Percentiles rank a stretch among this genome's conserved stretches.
Conservation (phyloP, 2,797 vertebrate species). For the Cygnus olor region DNA sequence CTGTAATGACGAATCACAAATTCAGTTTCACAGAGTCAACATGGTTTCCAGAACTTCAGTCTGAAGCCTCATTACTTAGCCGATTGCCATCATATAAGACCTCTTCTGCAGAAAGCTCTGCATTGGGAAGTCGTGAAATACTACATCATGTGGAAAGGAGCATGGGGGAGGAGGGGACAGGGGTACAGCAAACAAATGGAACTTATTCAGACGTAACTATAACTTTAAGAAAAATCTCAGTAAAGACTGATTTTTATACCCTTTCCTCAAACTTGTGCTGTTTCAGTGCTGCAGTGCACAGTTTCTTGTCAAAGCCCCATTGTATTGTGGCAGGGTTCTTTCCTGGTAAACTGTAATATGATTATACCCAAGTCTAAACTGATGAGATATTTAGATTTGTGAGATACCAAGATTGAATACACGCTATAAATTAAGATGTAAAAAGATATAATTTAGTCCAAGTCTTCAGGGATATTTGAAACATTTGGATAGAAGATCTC, state of each 20-base stretch:
- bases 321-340: background rate
- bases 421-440: constrained; percentile 31
- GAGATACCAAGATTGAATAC: background rate
- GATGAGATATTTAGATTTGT: constrained; percentile 21
- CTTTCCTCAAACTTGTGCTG: background rate
- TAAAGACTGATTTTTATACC: background rate
- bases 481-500: background rate
- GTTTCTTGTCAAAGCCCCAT: background rate
- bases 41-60: background rate
- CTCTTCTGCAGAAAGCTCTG: background rate
- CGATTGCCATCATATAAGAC: background rate
- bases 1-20: background rate
- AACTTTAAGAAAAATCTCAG: background rate
- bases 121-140: background rate
- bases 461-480: constrained; percentile 7
- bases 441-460: constrained; percentile 37
- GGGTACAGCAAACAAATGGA: background rate
- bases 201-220: background rate
- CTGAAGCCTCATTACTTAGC: constrained; percentile 11
- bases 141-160: background rate
- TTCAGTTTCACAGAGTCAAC: background rate
- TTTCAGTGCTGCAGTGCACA: background rate
- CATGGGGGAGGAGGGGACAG: background rate
- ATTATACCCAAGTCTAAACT: constrained; percentile 3
- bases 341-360: background rate